These are phyloP conservation scores for Platysternon megacephalum DNA, from an alignment of 2,113 vertebrate species.

Conservation along the genomic window DNA sequence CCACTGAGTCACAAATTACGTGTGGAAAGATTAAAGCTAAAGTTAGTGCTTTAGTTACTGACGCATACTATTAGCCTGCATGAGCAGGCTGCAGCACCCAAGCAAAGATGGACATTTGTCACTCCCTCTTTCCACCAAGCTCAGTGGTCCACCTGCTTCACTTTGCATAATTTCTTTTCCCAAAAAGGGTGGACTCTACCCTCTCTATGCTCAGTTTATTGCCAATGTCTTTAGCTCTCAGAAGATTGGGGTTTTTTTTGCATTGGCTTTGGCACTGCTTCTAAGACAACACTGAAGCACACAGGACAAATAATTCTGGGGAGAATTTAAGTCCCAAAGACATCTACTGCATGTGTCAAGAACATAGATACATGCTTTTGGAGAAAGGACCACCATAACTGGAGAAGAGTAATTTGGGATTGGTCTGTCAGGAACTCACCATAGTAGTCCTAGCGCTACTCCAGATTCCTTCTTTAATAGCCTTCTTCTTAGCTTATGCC, in stretches of 20 bases:
- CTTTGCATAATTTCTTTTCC: not conserved
- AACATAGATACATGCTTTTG: not conserved
- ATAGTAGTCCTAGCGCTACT: not conserved
- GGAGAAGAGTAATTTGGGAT: not conserved
- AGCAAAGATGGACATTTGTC: not conserved
- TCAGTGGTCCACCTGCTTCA: not conserved
- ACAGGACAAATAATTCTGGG: not conserved
- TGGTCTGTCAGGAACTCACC: not conserved
- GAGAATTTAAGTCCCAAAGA: not conserved
- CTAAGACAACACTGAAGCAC: not conserved
- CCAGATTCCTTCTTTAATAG: not conserved
- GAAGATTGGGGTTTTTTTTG: not conserved
- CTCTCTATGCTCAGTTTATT: not conserved
- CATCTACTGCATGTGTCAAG: accelerated
- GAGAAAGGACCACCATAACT: not conserved
- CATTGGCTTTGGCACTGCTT: not conserved
- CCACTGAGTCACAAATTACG: not conserved
- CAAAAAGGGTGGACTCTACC: not conserved
- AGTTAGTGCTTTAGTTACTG: not conserved
- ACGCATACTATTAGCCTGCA: not conserved
- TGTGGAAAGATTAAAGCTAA: not conserved
- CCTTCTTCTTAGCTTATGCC: not conserved
- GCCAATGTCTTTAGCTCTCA: not conserved
- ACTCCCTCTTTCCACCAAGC: not conserved
- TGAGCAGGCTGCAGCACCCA: not conserved